These are phyloP conservation scores for Romanomermis culicivorax DNA, from an alignment of 2,888 invertebrate species.

Conservation along the genomic window DNA sequence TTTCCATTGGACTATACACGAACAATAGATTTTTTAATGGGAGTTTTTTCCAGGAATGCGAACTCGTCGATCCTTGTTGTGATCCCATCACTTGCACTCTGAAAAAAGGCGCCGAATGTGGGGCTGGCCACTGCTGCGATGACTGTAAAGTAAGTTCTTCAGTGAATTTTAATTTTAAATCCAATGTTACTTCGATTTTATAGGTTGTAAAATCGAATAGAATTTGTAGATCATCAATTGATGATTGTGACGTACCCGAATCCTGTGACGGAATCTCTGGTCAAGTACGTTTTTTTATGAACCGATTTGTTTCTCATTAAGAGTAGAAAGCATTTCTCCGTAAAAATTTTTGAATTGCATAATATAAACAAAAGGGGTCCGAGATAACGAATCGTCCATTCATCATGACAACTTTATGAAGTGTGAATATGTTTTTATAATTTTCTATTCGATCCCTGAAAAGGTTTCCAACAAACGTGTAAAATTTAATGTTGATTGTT, in stretches of 20 bases:
- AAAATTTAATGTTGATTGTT: no score
- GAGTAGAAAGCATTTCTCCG: no score
- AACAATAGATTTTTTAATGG: no score
- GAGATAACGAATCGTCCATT: no score
- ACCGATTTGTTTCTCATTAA: neutral
- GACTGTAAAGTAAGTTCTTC: slow-evolving; percentile 51
- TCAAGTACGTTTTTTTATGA: slow-evolving; percentile 22
- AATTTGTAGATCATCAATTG: slow-evolving; percentile 59
- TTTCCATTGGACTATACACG: no score
- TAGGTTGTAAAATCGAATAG: slow-evolving; percentile 54
- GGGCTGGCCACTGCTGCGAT: slow-evolving; percentile 71
- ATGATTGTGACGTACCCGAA: slow-evolving; percentile 89
- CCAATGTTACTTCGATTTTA: slow-evolving; percentile 15
- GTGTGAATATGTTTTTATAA: no score
- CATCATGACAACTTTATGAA: no score
- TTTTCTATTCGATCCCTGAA: no score
- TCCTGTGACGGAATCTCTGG: slow-evolving; percentile 70
- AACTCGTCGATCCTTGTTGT: slow-evolving; percentile 71
- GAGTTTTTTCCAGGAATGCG: slow-evolving; percentile 47
- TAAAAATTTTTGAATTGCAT: no score
- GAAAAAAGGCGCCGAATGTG: slow-evolving; percentile 77
- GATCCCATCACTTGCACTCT: slow-evolving; percentile 89
- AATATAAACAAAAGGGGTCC: no score
- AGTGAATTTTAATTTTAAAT: neutral
- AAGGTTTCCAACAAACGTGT: no score